Evolutionary conservation across 2,797 vertebrate species (phyloP), one percentile per base, ranked within the genome.

Genomic region (Rhyacichthys aspro): DNA sequence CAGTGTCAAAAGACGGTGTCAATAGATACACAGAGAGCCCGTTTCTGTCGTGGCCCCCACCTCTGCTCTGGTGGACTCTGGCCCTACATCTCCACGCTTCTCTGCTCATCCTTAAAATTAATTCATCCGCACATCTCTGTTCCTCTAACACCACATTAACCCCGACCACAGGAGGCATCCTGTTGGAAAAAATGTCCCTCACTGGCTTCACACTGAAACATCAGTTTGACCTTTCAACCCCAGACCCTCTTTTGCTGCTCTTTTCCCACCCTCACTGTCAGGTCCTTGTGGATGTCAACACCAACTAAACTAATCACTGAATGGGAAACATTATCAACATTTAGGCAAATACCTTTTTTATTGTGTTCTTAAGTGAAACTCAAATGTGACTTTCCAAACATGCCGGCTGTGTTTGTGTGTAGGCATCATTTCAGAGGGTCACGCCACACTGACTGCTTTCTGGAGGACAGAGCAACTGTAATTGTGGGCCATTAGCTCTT

Each of bases 61-160:
- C 34, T 0, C 59, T 85, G 79, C 54, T 53, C 41, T 53, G 62
- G 72, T 90, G 92, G 92, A 95, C 94, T 94, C 91, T 93, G 93
- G 72, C 90, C 81, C 44, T 60, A 76, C 72, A 88, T 91, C 89
- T 92, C 90, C 90, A 86, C 72, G 91, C 89, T 94, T 82, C 87
- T 92, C 74, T 93, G 92, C 92, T 89, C 90, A 91, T 90, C 88
- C 79, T 66, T 88, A 92, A 88, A 91, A 93, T 88, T 87, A 94
- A 94, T 93, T 92, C 90, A 93, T 90, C 88, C 77, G 88, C 90
- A 94, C 91, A 93, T 92, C 91, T 93, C 91, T 82, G 87, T 89
- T 88, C 86, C 71, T 90, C 80, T 81, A 88, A 84, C 85, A 90
- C 74, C 53, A 92, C 92, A 93, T 94, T 94, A 94, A 94, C 94